Percentiles rank a stretch among this genome's conserved stretches.
Evolutionary conservation across 1,140 invertebrate species (phyloP).

Genomic region (Limonius californicus): DNA sequence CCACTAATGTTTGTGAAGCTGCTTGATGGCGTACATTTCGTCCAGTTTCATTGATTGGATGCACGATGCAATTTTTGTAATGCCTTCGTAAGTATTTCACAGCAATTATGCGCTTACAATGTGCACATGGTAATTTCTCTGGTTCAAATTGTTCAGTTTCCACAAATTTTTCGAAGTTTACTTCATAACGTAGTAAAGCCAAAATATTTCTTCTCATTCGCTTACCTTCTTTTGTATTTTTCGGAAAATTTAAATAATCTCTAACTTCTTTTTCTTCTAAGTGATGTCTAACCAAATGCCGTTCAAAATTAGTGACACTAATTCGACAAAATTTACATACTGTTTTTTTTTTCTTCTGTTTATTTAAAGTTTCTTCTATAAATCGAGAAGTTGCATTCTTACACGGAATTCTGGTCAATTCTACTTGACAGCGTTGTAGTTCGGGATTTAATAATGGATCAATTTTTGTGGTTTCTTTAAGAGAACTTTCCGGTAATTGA

Average conservation of each 20-base stretch:
- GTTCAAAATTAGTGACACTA: conserved; percentile 29
- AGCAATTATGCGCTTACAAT: background rate
- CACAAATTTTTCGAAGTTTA: background rate
- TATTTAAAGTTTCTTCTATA: too few species aligned
- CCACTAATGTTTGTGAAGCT: background rate
- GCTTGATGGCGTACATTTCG: background rate
- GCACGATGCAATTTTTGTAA: background rate
- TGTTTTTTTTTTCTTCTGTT: conserved; percentile 25
- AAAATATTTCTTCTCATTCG: conserved; percentile 2
- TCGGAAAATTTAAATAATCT: conserved; percentile 12
- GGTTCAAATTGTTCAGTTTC: conserved; percentile 17
- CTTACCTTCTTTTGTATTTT: conserved; percentile 5
- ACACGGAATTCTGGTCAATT: too few species aligned
- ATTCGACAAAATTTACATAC: conserved; percentile 24
- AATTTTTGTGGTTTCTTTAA: too few species aligned
- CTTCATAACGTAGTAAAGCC: background rate
- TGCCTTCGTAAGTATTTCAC: background rate
- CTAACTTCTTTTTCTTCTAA: conserved; percentile 21
- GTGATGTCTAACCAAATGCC: conserved; percentile 27
- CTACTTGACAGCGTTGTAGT: too few species aligned
- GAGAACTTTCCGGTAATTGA: too few species aligned
- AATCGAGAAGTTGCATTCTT: too few species aligned
- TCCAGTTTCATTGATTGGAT: conserved; percentile 15
- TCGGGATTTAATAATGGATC: too few species aligned
- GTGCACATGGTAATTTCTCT: background rate